Base-by-base conservation (phyloP, 1,140 invertebrate species). In the Agrypnia vestita region DNA sequence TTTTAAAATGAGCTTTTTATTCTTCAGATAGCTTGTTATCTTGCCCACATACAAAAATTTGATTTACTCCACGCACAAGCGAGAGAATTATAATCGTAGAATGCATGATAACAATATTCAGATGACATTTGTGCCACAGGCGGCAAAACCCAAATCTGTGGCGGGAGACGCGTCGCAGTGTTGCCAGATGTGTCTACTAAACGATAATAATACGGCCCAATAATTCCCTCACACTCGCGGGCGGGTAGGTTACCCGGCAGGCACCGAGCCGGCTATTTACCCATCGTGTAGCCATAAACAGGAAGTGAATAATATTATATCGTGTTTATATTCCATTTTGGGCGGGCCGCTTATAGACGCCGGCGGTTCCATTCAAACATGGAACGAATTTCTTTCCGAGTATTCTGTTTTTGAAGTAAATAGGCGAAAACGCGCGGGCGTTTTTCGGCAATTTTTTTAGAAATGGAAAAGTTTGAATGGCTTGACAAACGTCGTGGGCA, bases 281-380 rank as follows among this genome's bases (percentile, higher is more conserved):
- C 55, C 17, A 0, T 59, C 55, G 55, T 21, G 0, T 59, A 19
- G 17, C 55, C 55, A 21, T 59, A 59, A 59, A 59, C 55, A 59
- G 55, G 55, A 59, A 59, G 55, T 59, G 15, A 59, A 59, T 59
- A 15, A 19, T 21, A 59, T 17, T 56, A 56, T 19, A 56, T 59
- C 55, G 17, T 59, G 55, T 59, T 59, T 59, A 35, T 35, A 59
- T 59, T 59, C 55, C 12, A 15, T 9, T 15, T 59, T 59, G 9
- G 55, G 21, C 55, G 11, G 17, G n/a, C 10, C 55, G 21, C 21
- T 59, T 59, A 59, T 9, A 59, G 55, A 59, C 17, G 55, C 55
- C 19, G 1, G 17, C 21, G 55, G 21, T 59, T 17, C 55, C 8
- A 59, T 59, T 59, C 55, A 59, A 59, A 19, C 9, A 15, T 59